Percentiles rank a stretch among this genome's conserved stretches.
Conservation (phyloP, 2,113 vertebrate genomes). For the Dolichotis patagonum region DNA sequence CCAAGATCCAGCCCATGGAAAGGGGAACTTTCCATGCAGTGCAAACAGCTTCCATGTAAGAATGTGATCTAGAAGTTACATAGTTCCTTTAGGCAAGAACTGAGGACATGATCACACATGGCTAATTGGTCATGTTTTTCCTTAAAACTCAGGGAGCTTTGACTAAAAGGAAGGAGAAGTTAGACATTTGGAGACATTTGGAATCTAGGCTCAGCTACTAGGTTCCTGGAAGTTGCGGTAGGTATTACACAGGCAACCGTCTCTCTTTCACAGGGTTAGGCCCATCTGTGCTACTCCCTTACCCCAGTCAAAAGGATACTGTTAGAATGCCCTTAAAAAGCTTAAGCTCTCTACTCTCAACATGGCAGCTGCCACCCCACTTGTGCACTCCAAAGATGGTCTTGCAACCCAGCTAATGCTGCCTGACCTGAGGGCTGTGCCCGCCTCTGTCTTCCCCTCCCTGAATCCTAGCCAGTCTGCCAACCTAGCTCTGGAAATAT, state of each 20-base stretch:
- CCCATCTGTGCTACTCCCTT: not conserved
- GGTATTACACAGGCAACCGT: accelerated
- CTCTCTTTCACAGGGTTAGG: not conserved
- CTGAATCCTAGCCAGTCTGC: not conserved
- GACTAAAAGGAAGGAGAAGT: not conserved
- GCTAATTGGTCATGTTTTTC: not conserved
- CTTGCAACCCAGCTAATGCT: not conserved
- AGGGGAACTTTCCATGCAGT: not conserved
- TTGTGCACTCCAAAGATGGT: not conserved
- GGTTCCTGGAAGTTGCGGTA: not conserved
- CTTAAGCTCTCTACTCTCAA: not conserved
- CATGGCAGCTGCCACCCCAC: not conserved
- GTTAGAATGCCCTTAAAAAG: not conserved
- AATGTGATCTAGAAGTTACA: not conserved
- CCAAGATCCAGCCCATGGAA: not conserved
- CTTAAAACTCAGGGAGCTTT: not conserved
- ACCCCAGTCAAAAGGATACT: not conserved
- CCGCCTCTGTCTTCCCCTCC: not conserved
- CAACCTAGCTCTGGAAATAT: not conserved
- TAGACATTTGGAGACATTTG: not conserved
- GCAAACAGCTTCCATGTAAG: not conserved
- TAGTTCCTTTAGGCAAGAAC: constrained; percentile 10
- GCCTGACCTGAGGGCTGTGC: not conserved
- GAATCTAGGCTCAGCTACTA: not conserved
- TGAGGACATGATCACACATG: not conserved